Evolutionary conservation across 2,797 vertebrate genomes (phyloP).

Genomic region (Taeniopygia guttata): DNA sequence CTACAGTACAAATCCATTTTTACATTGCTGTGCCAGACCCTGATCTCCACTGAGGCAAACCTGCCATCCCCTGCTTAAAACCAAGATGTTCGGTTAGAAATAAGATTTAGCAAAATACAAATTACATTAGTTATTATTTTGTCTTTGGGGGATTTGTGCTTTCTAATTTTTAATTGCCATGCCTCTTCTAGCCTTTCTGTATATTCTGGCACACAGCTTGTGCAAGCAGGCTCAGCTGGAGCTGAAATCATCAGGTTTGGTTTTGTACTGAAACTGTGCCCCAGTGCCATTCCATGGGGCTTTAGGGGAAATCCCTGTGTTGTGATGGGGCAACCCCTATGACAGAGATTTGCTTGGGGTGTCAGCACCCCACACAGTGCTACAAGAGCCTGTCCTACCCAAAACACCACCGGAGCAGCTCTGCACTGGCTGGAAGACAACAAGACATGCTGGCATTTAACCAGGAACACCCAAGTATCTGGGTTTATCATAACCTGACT

Average conservation of each 20-base stretch:
- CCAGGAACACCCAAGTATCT: neutral
- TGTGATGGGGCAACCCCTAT: neutral
- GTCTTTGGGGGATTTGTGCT: neutral
- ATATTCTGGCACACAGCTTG: neutral
- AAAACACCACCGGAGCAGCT: fast-evolving
- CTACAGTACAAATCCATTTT: neutral
- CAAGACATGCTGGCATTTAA: neutral
- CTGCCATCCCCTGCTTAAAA: neutral
- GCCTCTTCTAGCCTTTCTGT: neutral
- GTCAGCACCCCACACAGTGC: fast-evolving
- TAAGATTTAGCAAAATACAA: neutral
- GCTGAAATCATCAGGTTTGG: neutral
- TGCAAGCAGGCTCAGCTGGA: neutral
- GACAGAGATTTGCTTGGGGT: neutral
- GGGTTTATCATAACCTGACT: neutral
- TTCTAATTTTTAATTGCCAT: neutral
- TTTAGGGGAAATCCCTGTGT: neutral
- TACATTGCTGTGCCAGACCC: neutral
- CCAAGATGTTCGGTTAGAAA: neutral
- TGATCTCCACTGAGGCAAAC: neutral
- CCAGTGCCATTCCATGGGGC: fast-evolving
- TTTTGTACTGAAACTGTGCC: neutral
- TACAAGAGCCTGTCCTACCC: neutral
- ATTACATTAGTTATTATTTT: neutral
- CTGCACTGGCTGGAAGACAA: neutral